phyloP scores from a whole-genome alignment of 53 echinoderm and acorn worm species.

The Henricia sp. region DNA sequence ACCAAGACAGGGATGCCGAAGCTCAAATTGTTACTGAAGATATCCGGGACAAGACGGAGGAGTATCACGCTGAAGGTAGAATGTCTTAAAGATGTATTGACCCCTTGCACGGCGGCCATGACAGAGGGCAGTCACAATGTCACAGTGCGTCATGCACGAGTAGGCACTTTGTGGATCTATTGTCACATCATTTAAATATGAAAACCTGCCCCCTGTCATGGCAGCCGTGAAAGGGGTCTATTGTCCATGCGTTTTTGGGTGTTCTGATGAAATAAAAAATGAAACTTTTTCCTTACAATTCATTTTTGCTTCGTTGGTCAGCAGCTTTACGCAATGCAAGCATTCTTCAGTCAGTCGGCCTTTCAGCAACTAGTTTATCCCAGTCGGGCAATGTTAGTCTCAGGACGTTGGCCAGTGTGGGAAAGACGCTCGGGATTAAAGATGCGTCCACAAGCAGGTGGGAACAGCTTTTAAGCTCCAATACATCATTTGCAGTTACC shows the following conservation, averaged over 20 bases:
- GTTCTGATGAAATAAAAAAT: background rate
- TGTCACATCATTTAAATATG: too few species aligned
- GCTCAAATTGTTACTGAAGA: conserved; percentile 79
- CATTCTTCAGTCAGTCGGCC: conserved; percentile 79
- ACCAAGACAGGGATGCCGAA: conserved; percentile 82
- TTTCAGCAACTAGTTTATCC: conserved; percentile 80
- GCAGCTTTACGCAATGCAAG: conserved; percentile 76
- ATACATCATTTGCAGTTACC: too few species aligned
- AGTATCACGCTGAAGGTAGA: conserved; percentile 90
- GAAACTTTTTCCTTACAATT: background rate
- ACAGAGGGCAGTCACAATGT: background rate
- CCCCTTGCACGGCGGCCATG: background rate
- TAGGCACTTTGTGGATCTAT: background rate
- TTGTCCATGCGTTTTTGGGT: background rate
- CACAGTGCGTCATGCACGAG: background rate
- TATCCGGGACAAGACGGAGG: conserved; percentile 77
- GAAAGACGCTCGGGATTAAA: conserved; percentile 76
- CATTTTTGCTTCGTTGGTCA: background rate
- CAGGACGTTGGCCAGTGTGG: conserved; percentile 74
- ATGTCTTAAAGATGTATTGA: too few species aligned
- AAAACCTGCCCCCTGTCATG: too few species aligned
- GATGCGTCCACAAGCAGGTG: conserved; percentile 87
- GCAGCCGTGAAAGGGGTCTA: background rate
- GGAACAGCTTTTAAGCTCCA: too few species aligned
- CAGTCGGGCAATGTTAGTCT: conserved; percentile 96